Percentiles rank a stretch among this genome's conserved stretches.
phyloP scores from a whole-genome alignment of 2,797 vertebrate species.

The Phataginus tricuspis region DNA sequence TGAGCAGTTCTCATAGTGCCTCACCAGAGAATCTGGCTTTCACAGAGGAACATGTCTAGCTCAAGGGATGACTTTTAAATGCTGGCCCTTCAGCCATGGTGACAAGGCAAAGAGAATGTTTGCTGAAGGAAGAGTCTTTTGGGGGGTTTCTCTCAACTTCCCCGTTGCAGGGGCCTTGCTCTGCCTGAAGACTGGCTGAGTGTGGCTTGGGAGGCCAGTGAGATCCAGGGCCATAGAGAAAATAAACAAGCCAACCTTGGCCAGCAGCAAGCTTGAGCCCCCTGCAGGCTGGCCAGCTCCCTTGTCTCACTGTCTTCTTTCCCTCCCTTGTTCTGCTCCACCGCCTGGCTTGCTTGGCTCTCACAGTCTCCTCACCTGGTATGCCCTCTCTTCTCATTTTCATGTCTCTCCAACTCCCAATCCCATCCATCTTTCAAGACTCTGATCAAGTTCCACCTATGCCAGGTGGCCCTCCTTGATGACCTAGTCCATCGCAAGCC shows the following conservation, averaged over 20 bases:
- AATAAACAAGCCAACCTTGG: not conserved
- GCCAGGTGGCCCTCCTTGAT: slow-evolving; percentile 27
- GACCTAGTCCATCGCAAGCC: not conserved
- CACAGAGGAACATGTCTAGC: not conserved
- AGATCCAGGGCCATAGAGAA: not conserved
- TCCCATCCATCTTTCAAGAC: not conserved
- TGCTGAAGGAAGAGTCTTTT: not conserved
- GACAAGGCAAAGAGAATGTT: slow-evolving; percentile 15
- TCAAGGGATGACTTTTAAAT: not conserved
- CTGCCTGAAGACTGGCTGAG: not conserved
- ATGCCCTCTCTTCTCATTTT: not conserved
- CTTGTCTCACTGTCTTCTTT: not conserved
- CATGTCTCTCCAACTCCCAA: not conserved
- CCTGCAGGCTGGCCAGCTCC: too few species aligned
- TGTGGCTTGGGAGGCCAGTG: not conserved
- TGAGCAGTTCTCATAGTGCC: not conserved
- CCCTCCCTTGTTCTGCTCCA: not conserved
- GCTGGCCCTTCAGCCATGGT: not conserved
- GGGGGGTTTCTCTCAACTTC: not conserved
- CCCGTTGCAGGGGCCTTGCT: not conserved
- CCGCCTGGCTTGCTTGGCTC: not conserved
- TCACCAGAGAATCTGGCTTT: not conserved
- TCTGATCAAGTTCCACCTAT: not conserved
- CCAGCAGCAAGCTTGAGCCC: not conserved
- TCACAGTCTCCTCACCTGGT: not conserved